Evolutionary conservation across 30 jellyfish, hydroid and myxozoan species (phyloP).

Genomic region (Aurelia coerulea): DNA sequence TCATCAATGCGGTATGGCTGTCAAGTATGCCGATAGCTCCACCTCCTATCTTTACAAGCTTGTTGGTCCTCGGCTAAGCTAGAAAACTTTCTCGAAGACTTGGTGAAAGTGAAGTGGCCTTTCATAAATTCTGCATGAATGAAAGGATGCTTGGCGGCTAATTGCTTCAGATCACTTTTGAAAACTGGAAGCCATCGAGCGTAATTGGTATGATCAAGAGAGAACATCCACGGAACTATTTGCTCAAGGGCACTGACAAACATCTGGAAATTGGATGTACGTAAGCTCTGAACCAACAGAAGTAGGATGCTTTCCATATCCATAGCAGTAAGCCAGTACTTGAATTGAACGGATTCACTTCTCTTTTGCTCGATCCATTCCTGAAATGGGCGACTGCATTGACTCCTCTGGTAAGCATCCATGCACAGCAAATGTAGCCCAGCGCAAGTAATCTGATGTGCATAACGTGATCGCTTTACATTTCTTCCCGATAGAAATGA

Average conservation of each 20-base stretch:
- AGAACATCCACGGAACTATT: not conserved
- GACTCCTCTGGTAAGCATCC: slow-evolving; percentile 4
- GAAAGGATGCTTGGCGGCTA: slow-evolving; percentile 28
- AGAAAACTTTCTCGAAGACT: not conserved
- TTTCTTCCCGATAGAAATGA: slow-evolving; percentile 1
- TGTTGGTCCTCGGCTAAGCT: slow-evolving; percentile 39
- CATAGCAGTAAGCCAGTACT: slow-evolving; percentile 8
- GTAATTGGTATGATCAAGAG: no score
- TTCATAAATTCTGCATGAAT: slow-evolving; percentile 18
- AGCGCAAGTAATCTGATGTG: slow-evolving; percentile 49
- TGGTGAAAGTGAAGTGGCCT: slow-evolving; percentile 37
- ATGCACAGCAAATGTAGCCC: not conserved
- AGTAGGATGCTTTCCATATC: not conserved
- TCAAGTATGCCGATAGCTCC: slow-evolving; percentile 55
- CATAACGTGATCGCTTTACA: slow-evolving; percentile 36
- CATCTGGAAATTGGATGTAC: slow-evolving; percentile 8
- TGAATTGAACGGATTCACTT: slow-evolving; percentile 11
- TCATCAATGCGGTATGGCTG: slow-evolving; percentile 37
- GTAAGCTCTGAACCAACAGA: not conserved
- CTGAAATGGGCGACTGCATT: not conserved
- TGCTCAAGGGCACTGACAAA: slow-evolving; percentile 9
- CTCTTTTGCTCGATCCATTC: not conserved
- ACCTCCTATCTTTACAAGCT: slow-evolving; percentile 15
- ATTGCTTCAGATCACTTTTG: not conserved
- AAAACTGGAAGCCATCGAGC: slow-evolving; percentile 6